phyloP scores from a whole-genome alignment of 2,113 vertebrate genomes.

The Chauna torquata region DNA sequence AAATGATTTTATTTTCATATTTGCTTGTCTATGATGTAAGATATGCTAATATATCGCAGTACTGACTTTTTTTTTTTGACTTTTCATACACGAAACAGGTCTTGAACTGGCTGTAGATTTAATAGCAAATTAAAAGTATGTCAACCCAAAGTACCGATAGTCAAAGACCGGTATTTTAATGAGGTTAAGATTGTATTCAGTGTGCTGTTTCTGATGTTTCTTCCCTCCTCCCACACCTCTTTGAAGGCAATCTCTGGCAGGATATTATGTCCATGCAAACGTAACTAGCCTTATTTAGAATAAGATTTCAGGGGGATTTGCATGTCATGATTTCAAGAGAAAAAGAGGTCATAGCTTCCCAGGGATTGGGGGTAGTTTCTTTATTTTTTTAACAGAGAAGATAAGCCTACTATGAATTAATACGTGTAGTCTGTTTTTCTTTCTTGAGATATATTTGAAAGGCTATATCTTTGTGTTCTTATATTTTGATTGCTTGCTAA shows the following conservation, averaged over 20 bases:
- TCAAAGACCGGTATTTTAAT: not conserved
- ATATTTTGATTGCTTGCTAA: not conserved
- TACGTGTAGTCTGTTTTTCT: not conserved
- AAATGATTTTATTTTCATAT: not conserved
- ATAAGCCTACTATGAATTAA: not conserved
- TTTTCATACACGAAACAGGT: not conserved
- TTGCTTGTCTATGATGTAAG: not conserved
- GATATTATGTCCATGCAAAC: not conserved
- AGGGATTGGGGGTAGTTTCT: fast-evolving
- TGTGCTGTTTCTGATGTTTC: not conserved
- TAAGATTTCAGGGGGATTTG: not conserved
- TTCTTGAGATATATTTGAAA: not conserved
- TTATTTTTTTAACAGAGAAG: not conserved
- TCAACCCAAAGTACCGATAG: no score
- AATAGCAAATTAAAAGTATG: not conserved
- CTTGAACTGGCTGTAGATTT: not conserved
- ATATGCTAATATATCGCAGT: not conserved
- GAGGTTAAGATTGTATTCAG: not conserved
- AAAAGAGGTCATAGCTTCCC: not conserved
- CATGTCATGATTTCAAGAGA: not conserved
- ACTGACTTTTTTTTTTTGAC: not conserved
- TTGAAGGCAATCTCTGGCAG: not conserved
- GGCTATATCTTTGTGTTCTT: not conserved
- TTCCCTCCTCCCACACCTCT: not conserved
- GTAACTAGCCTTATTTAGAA: not conserved